Evolutionary conservation across 2,113 vertebrate genomes (phyloP).

Genomic region (Thomomys bottae): DNA sequence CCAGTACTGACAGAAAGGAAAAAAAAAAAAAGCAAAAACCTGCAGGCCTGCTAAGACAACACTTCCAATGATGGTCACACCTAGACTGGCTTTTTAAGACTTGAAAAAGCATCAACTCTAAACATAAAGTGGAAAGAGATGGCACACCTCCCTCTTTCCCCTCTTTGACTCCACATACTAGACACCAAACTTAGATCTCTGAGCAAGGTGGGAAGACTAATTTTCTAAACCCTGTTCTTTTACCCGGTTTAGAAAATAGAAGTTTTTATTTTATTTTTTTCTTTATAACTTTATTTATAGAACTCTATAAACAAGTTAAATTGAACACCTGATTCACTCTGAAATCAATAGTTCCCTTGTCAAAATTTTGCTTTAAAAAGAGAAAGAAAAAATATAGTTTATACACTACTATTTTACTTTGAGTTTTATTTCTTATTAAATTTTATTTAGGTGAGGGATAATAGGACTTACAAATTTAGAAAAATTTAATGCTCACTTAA

Average conservation of each 20-base stretch:
- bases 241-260: slow-evolving; percentile 22
- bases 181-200: slow-evolving; percentile 14
- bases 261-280: neutral
- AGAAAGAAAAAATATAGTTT: neutral
- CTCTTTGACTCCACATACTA: neutral
- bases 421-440: slow-evolving; percentile 40
- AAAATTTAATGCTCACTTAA: slow-evolving; percentile 34
- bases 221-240: slow-evolving; percentile 4
- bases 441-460: slow-evolving; percentile 33
- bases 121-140: slow-evolving; percentile 26
- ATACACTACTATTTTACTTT: neutral
- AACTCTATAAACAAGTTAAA: neutral
- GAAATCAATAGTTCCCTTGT: slow-evolving; percentile 36
- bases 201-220: neutral
- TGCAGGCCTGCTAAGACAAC: neutral
- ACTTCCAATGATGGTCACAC: neutral
- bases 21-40: too few relatives aligned
- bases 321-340: slow-evolving; percentile 6
- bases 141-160: too few relatives aligned
- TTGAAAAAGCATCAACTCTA: slow-evolving; percentile 21
- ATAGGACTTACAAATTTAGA: neutral
- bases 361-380: slow-evolving; percentile 34
- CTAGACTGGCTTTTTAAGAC: neutral
- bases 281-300: slow-evolving; percentile 11
- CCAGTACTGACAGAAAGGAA: too few relatives aligned